Percentiles rank a stretch among this genome's conserved stretches.
phyloP scores from a whole-genome alignment of 2,888 invertebrate genomes.

The Rambutsinella grinnellia region DNA sequence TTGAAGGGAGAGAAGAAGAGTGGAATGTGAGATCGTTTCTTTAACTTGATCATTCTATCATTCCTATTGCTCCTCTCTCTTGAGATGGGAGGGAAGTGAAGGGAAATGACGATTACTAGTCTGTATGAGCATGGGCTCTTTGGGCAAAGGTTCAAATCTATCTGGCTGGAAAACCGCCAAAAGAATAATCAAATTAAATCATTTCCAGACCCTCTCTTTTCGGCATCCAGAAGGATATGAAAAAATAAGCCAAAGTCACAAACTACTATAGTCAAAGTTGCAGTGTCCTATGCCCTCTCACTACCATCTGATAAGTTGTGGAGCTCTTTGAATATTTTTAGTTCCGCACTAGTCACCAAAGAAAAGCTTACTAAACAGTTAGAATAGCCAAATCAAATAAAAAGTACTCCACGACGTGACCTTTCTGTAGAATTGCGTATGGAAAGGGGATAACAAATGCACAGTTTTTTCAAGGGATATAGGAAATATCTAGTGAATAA shows the following conservation, averaged over 20 bases:
- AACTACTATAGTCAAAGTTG: too few species aligned
- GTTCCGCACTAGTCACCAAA: background rate
- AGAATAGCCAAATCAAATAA: conserved; percentile 36
- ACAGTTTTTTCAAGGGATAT: too few species aligned
- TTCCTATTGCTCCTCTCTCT: conserved; percentile 23
- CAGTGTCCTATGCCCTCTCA: too few species aligned
- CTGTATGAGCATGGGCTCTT: conserved; percentile 49
- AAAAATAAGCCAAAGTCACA: too few species aligned
- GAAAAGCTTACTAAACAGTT: conserved; percentile 46
- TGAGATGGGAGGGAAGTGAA: conserved; percentile 14
- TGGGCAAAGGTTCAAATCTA: conserved; percentile 66
- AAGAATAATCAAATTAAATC: conserved; percentile 66
- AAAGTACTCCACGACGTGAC: background rate
- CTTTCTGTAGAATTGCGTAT: background rate
- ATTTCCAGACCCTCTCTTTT: conserved; percentile 45
- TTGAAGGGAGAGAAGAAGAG: background rate
- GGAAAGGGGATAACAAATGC: background rate
- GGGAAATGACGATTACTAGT: conserved; percentile 50
- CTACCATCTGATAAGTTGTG: background rate
- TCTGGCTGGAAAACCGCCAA: conserved; percentile 64
- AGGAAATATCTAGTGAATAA: background rate
- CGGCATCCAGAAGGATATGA: conserved; percentile 33
- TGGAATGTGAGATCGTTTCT: conserved; percentile 34
- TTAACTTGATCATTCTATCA: conserved; percentile 41
- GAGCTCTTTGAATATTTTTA: background rate